Evolutionary conservation across 2,797 vertebrate species (phyloP), one percentile per base, ranked within the genome.

Genomic region (Sebastes flavidus): DNA sequence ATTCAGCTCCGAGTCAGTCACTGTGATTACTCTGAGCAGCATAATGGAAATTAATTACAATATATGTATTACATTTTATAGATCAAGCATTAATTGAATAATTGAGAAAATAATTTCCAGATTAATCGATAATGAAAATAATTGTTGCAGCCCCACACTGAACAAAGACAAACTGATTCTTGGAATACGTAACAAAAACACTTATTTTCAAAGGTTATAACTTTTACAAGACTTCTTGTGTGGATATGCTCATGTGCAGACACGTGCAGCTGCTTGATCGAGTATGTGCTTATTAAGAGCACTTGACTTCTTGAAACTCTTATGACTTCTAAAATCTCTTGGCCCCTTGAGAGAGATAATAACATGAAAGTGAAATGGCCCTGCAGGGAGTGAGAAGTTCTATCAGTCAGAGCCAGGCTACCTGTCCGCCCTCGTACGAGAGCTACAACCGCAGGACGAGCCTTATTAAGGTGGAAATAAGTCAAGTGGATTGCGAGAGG

Each of bases 331-430:
- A 14, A 88, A 87, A 76, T 78, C 55, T 75, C 54, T 61, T 55
- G 65, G 25, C 77, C 56, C 65, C 72, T 79, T 8, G 16, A 69
- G 52, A 80, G 59, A 71, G 87, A 88, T 91, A 84, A 87, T 76
- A 72, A 87, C 77, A 90, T 91, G 75, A 90, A 92, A 92, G 91
- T 70, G 73, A 86, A 73, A 60, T 67, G 3, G 0, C 34, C 72
- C 82, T 77, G 67, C 65, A 52, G 80, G 67, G 66, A 66, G 30
- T 54, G 34, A 77, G 66, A 65, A 22, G 63, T 75, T 86, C 55
- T 90, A 93, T 93, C 92, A 89, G 83, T 86, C 42, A 65, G 58
- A 69, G 59, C 60, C 91, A 91, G 86, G 58, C 87, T 63, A 75
- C 75, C 83, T 60, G 62, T 65, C 74, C 20, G 0, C 25, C 73